These are phyloP conservation scores for Sceloporus undulatus DNA, from an alignment of 2,113 vertebrate species.

Conservation along the genomic window DNA sequence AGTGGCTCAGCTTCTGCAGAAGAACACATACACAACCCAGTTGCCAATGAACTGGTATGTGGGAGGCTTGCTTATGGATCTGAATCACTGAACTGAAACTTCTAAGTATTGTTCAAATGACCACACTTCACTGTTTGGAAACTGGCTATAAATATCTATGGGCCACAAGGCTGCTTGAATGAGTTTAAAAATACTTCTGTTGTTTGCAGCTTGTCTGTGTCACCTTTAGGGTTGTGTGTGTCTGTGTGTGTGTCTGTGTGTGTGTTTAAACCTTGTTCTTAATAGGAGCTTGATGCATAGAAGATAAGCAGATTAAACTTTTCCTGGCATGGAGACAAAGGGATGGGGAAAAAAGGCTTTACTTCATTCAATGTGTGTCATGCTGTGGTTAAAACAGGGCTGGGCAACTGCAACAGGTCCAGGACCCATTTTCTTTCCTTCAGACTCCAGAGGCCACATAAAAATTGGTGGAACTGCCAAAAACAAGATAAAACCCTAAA, in stretches of 20 bases:
- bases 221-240: not conserved
- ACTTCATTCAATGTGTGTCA: not conserved
- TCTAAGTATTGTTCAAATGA: not conserved
- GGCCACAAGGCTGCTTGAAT: too few relatives aligned
- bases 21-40: accelerated
- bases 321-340: not conserved
- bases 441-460: too few relatives aligned
- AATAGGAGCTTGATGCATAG: not conserved
- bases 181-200: not conserved
- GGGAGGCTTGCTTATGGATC: not conserved
- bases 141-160: not conserved
- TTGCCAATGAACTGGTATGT: not conserved
- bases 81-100: slow-evolving; percentile 8
- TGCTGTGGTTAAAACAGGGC: not conserved
- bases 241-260: not conserved
- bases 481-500: too few relatives aligned
- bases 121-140: not conserved
- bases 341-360: not conserved
- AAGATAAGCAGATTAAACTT: not conserved
- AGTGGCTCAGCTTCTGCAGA: slow-evolving; percentile 3
- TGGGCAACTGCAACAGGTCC: too few relatives aligned
- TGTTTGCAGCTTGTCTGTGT: not conserved
- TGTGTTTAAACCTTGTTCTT: not conserved
- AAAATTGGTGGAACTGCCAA: too few relatives aligned
- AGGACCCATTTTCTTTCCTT: too few relatives aligned